Percentiles rank a stretch among this genome's conserved stretches.
phyloP scores from a whole-genome alignment of 2,888 invertebrate species.

The Macrophya alboannulata region DNA sequence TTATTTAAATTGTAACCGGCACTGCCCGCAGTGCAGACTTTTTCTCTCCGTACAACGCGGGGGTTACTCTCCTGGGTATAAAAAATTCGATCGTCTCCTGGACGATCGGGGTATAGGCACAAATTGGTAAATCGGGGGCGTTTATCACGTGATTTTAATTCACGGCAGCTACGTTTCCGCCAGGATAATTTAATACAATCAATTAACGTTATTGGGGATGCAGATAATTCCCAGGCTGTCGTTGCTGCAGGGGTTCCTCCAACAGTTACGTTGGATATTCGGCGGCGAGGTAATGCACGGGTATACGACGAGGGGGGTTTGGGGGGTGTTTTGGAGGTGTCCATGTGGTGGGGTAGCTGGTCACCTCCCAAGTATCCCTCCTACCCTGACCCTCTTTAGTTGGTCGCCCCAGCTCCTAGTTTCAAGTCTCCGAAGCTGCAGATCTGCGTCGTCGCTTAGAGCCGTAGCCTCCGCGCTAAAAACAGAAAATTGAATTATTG shows the following conservation, averaged over 20 bases:
- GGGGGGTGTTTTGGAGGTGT: conserved; percentile 74
- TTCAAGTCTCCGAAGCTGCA: conserved; percentile 68
- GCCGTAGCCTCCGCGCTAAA: conserved; percentile 17
- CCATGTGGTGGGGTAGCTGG: conserved; percentile 77
- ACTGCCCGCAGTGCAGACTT: conserved; percentile 49
- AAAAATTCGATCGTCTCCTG: conserved; percentile 32
- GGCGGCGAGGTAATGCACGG: conserved; percentile 70
- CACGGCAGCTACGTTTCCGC: conserved; percentile 6
- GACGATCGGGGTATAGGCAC: conserved; percentile 46
- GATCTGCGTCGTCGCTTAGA: conserved; percentile 56
- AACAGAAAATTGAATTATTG: neutral
- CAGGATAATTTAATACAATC: conserved; percentile 23
- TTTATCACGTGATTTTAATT: conserved; percentile 2
- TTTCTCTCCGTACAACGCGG: neutral
- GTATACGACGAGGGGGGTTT: conserved; percentile 73
- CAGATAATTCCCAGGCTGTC: conserved; percentile 17
- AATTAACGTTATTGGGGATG: conserved; percentile 37
- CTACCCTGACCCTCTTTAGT: conserved; percentile 70
- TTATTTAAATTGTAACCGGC: conserved; percentile 5
- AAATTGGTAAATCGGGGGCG: conserved; percentile 40
- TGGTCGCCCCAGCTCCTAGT: conserved; percentile 70
- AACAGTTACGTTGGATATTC: conserved; percentile 74
- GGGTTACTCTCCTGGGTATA: neutral
- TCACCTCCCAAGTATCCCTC: conserved; percentile 71
- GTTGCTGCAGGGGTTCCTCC: neutral